Evolutionary conservation across 1,140 invertebrate species (phyloP).

Genomic region (Mylabris phalerata): DNA sequence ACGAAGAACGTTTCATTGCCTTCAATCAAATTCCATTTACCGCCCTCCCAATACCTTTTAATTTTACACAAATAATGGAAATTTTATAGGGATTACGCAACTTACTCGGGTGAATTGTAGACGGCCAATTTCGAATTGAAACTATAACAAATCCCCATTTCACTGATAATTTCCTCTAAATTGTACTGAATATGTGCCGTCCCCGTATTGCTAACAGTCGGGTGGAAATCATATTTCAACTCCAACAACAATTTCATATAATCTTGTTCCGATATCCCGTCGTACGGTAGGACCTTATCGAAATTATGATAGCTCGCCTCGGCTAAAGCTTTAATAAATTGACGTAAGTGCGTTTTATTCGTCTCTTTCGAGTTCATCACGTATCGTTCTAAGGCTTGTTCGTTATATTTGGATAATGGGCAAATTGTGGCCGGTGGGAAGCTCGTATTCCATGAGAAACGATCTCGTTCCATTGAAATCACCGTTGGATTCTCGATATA

Average conservation of each 20-base stretch:
- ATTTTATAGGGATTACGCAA: neutral
- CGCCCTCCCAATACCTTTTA: constrained; percentile 49
- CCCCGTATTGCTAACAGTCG: constrained; percentile 39
- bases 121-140: constrained; percentile 56
- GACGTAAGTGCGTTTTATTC: constrained; percentile 46
- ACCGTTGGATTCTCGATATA: constrained; percentile 63
- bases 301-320: constrained; percentile 53
- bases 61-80: neutral
- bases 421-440: constrained; percentile 55
- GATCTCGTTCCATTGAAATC: constrained; percentile 64
- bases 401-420: constrained; percentile 34
- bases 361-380: constrained; percentile 36
- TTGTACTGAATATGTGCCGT: constrained; percentile 11
- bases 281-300: constrained; percentile 45
- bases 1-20: constrained; percentile 51
- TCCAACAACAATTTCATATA: constrained; percentile 51
- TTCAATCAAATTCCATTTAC: constrained; percentile 47
- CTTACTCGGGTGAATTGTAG: constrained; percentile 55
- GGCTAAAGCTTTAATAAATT: constrained; percentile 49
- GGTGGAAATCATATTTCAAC: constrained; percentile 48
- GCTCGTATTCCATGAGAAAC: constrained; percentile 62
- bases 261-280: constrained; percentile 45
- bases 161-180: constrained; percentile 52
- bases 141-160: constrained; percentile 59
- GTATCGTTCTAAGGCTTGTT: constrained; percentile 24